Evolutionary conservation across 2,797 vertebrate species (phyloP), one percentile per base, ranked within the genome.

Genomic region (Vireo griseus): DNA sequence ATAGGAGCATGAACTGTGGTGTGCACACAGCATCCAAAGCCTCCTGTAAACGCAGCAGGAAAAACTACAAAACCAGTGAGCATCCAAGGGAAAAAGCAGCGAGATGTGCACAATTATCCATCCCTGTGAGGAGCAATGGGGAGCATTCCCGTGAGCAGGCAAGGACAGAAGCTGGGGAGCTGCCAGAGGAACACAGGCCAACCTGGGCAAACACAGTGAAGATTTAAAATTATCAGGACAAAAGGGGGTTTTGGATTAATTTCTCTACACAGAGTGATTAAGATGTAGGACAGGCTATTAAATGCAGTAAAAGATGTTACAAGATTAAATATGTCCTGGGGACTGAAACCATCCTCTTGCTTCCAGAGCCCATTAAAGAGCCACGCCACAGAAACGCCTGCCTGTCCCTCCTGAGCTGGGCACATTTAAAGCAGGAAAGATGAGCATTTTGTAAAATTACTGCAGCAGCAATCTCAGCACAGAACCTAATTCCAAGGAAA

Each of bases 401-500:
- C 48, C 81, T 86, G 54, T 58, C 87, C 58, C 62, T 68, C 9
- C 74, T 33, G 65, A 93, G 48, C 68, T 39, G 69, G 61, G 26
- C 50, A 50, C 20, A 24, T 62, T 11, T 65, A 63, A 48, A 67
- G 62, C 35, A 33, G 69, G 40, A 71, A 86, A 77, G 48, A 71
- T 26, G 57, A 84, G 39, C n/a, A 20, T 45, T 87, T 74, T 57
- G 42, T 88, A 87, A 61, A 92, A 84, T 85, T 39, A 86, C 62
- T 84, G 33, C 54, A 52, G 22, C 7, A 6, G 73, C 83, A 95
- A 79, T 44, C 86, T 84, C 91, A 71, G 61, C 68, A 74, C 52
- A 95, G 80, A 74, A 55, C 45, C 45, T 57, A 58, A 81, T 69
- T 88, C 61, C 67, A 28, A 86, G 86, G 82, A 68, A 88, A 75